These are phyloP conservation scores for Proctacanthus coquilletti DNA, from an alignment of 1,140 invertebrate species.

Conservation along the genomic window DNA sequence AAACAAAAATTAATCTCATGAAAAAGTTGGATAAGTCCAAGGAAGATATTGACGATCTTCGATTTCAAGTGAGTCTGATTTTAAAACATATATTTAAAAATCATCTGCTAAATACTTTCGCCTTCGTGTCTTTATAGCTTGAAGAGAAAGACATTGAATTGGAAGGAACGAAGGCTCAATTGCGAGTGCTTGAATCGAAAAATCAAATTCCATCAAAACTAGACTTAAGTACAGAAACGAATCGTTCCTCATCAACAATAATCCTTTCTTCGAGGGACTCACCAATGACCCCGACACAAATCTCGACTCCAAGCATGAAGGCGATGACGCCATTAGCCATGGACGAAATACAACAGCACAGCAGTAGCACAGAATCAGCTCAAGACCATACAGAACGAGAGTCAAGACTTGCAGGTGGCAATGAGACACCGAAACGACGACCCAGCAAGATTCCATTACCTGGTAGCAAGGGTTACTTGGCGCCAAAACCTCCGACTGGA, in stretches of 20 bases:
- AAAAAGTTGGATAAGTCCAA: constrained; percentile 53
- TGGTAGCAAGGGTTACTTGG: constrained; percentile 30
- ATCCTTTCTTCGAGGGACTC: constrained; percentile 19
- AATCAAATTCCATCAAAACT: constrained; percentile 13
- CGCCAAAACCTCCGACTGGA: constrained; percentile 40
- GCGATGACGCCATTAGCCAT: constrained; percentile 36
- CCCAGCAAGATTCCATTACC: constrained; percentile 56
- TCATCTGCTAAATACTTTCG: neutral
- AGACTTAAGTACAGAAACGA: constrained; percentile 8
- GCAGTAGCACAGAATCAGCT: constrained; percentile 42
- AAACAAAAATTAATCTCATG: constrained; percentile 43
- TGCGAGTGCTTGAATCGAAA: constrained; percentile 48
- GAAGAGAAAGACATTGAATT: constrained; percentile 67
- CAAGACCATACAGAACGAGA: constrained; percentile 36
- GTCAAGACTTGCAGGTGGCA: constrained; percentile 16
- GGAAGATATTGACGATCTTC: constrained; percentile 65
- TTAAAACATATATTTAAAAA: constrained; percentile 3
- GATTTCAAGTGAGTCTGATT: constrained; percentile 48
- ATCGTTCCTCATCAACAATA: constrained; percentile 25
- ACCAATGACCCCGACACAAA: constrained; percentile 18
- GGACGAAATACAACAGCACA: constrained; percentile 38
- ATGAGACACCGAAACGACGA: constrained; percentile 36
- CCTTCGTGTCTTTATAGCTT: constrained; percentile 34
- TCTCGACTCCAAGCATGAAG: constrained; percentile 35
- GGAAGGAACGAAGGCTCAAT: constrained; percentile 57